Base-by-base conservation (phyloP, 2,797 vertebrate genomes). In the Tamandua tetradactyla region DNA sequence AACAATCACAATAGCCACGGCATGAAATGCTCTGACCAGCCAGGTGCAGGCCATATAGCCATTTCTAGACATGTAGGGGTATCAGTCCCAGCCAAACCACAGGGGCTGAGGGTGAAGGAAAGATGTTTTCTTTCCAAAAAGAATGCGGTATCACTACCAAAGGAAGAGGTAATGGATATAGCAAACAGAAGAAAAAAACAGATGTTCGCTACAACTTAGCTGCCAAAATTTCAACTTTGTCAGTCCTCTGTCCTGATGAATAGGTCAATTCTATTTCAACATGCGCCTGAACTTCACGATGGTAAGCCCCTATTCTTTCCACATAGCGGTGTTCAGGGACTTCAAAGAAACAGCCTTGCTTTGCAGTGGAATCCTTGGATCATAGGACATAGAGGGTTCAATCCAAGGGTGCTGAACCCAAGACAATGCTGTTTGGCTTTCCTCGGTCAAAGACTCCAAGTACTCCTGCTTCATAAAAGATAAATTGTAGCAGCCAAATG, bases 61-160 rank as follows among this genome's bases (percentile, higher is more conserved):
- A 40, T 83, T 95, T 35, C 89, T 91, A 47, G 64, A 89, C 59
- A 2, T 47, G 79, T n/a, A 66, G 14, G 68, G 9, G 30, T 78
- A 47, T 72, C 52, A 52, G 27, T 32, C 20, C 47, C 30, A 74
- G 27, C 40, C 59, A 52, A 74, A 75, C 40, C 49, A 80, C 15
- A 3, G 20, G 42, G 17, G 93, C 64, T 91, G 57, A 78, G 22
- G 23, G 35, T 52, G 30, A 86, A 72, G 27, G 8, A 55, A 57
- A 89, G 40, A 4, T 66, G 47, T 35, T 71, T 83, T 95, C 87
- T 92, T 92, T 72, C 55, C 52, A 79, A 89, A 55, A 96, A 89
- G 18, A 93, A 32, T 55, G 9, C 79, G 80, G 27, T 85, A 30
- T 52, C 79, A 61, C 75, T 79, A 32, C 49, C 37, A 81, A 92